Conservation (phyloP, 2,797 vertebrate genomes). For the Pangasius sanitwongsei region DNA sequence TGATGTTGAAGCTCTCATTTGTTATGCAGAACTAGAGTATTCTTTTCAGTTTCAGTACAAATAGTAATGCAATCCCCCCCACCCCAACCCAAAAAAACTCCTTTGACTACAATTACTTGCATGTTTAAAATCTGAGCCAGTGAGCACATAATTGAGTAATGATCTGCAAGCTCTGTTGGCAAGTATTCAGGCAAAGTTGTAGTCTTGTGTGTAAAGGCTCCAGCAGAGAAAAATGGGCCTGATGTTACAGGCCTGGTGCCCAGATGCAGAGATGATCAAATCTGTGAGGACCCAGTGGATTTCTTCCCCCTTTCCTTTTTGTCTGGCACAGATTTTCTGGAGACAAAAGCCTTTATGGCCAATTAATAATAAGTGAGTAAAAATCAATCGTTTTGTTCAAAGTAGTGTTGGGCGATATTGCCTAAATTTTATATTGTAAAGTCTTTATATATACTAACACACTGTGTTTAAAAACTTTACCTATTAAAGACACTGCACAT, state of each 20-base stretch:
- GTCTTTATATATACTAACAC: background rate
- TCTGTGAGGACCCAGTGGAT: constrained; percentile 58
- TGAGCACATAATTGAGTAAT: constrained; percentile 75
- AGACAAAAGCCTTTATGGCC: constrained; percentile 47
- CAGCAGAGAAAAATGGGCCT: constrained; percentile 73
- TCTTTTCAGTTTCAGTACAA: constrained; percentile 45
- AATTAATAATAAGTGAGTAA: constrained; percentile 57
- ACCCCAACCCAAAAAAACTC: background rate
- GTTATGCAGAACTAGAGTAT: constrained; percentile 21
- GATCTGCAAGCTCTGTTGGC: constrained; percentile 72
- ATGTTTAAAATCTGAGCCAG: constrained; percentile 68
- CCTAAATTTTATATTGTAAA: background rate
- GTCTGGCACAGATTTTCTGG: background rate
- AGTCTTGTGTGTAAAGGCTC: constrained; percentile 55
- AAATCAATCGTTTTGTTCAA: constrained; percentile 35
- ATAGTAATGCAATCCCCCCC: constrained; percentile 52
- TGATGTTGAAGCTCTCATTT: background rate
- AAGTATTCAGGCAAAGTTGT: constrained; percentile 66
- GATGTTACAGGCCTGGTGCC: constrained; percentile 75
- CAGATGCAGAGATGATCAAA: constrained; percentile 68
- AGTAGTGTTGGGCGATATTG: background rate
- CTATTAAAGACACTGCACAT: background rate
- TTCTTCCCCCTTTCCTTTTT: constrained; percentile 20
- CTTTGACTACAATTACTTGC: constrained; percentile 64
- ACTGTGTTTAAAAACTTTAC: background rate